These are phyloP conservation scores for Beroe forskalii DNA, from an alignment of 37 sponge, comb jelly and placozoan species.

Conservation along the genomic window DNA sequence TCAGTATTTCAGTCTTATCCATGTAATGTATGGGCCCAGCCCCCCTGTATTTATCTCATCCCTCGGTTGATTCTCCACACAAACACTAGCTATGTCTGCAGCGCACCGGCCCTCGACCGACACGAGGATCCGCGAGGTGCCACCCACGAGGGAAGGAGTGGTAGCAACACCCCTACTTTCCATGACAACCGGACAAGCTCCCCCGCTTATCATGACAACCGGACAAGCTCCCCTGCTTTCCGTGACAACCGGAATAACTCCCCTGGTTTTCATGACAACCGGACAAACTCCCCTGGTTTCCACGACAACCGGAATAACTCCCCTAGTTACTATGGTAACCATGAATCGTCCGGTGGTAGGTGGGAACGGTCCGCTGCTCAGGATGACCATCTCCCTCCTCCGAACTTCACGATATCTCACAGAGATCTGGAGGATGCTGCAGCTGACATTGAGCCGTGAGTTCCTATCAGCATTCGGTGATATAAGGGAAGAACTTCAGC, in stretches of 20 bases:
- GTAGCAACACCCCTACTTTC: neutral
- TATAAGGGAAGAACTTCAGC: too few species aligned
- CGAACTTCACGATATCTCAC: conserved; percentile 19
- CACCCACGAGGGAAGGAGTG: neutral
- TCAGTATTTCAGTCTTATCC: too few species aligned
- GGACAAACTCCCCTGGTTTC: neutral
- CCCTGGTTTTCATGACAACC: neutral
- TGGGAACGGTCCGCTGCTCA: neutral
- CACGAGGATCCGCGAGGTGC: neutral
- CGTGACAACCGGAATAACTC: neutral
- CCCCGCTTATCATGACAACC: neutral
- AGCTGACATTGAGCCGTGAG: too few species aligned
- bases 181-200: neutral
- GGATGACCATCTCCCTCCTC: neutral
- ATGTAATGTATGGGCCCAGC: too few species aligned
- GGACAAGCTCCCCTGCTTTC: neutral
- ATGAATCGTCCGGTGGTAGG: neutral
- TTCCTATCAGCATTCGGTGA: too few species aligned
- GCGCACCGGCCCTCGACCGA: neutral
- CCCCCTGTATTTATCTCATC: too few species aligned
- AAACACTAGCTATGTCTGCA: conserved; percentile 58
- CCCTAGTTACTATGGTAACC: too few species aligned
- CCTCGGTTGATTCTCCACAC: too few species aligned
- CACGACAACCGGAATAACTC: neutral
- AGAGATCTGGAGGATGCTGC: neutral